A percentile compares a stretch with the other conserved stretches of the same genome.
phyloP scores from a whole-genome alignment of 2,113 vertebrate genomes.

The Panurus biarmicus region DNA sequence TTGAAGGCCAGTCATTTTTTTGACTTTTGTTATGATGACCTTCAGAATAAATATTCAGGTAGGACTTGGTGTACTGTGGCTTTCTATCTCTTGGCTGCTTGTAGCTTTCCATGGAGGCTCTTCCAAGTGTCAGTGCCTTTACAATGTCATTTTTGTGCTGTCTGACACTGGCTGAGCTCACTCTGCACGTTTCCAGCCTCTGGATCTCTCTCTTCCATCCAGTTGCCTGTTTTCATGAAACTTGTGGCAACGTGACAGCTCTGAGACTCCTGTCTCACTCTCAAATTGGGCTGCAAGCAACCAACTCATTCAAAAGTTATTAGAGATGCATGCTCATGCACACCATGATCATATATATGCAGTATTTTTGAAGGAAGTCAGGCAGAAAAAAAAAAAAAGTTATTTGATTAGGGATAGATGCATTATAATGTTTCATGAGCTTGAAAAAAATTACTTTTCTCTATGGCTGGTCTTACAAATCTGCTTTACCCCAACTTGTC shows the following conservation, averaged over 20 bases:
- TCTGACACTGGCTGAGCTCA: background rate
- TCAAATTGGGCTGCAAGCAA: conserved; percentile 16
- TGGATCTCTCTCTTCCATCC: background rate
- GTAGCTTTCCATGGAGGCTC: background rate
- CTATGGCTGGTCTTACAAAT: background rate
- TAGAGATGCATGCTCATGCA: conserved; percentile 27
- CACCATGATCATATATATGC: background rate
- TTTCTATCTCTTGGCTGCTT: background rate
- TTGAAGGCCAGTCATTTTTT: background rate
- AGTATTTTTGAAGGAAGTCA: background rate
- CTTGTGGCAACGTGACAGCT: background rate
- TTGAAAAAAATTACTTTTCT: background rate
- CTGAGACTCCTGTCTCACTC: background rate
- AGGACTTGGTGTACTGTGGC: background rate
- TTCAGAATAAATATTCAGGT: background rate
- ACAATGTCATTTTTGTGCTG: background rate
- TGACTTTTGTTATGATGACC: background rate
- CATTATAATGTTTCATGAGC: background rate
- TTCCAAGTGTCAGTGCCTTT: background rate
- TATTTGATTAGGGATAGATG: conserved; percentile 16
- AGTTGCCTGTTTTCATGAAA: background rate
- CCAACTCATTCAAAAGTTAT: background rate
- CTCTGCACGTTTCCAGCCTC: background rate
- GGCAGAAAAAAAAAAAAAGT: conserved; percentile 11
- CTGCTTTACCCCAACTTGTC: background rate